These are phyloP conservation scores for Alces alces DNA, from an alignment of 2,113 vertebrate species.

Conservation along the genomic window DNA sequence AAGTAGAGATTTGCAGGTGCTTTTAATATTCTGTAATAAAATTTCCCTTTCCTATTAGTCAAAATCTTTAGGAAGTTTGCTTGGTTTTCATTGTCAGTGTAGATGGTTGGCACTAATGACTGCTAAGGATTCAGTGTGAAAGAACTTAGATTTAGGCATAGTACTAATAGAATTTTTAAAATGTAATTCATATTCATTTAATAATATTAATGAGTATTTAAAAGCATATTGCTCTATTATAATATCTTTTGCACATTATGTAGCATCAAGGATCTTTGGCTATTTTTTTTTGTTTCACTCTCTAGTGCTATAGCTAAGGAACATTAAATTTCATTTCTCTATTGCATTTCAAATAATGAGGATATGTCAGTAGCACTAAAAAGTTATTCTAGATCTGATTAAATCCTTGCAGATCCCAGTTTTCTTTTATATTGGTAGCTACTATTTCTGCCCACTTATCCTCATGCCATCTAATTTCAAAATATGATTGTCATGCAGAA, in stretches of 20 bases:
- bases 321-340: slow-evolving; percentile 34
- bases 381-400: slow-evolving; percentile 48
- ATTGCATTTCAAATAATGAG: slow-evolving; percentile 46
- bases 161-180: neutral
- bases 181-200: slow-evolving; percentile 8
- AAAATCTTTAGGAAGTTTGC: slow-evolving; percentile 12
- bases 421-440: slow-evolving; percentile 53
- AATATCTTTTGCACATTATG: neutral
- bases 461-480: slow-evolving; percentile 43
- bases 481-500: slow-evolving; percentile 7
- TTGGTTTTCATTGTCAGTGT: neutral
- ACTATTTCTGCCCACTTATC: slow-evolving; percentile 22
- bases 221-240: slow-evolving; percentile 3
- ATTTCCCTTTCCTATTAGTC: neutral
- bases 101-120: neutral
- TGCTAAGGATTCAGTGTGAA: neutral
- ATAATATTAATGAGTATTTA: slow-evolving; percentile 43
- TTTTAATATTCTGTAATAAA: slow-evolving; percentile 1
- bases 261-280: neutral
- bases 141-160: neutral
- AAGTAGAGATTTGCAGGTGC: neutral
- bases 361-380: neutral
- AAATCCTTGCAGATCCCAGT: slow-evolving; percentile 26
- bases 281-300: slow-evolving; percentile 6
- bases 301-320: neutral